A percentile compares a stretch with the other conserved stretches of the same genome.
Evolutionary conservation across 37 sponge, comb jelly and placozoan species (phyloP).

Genomic region (Crambe crambe): DNA sequence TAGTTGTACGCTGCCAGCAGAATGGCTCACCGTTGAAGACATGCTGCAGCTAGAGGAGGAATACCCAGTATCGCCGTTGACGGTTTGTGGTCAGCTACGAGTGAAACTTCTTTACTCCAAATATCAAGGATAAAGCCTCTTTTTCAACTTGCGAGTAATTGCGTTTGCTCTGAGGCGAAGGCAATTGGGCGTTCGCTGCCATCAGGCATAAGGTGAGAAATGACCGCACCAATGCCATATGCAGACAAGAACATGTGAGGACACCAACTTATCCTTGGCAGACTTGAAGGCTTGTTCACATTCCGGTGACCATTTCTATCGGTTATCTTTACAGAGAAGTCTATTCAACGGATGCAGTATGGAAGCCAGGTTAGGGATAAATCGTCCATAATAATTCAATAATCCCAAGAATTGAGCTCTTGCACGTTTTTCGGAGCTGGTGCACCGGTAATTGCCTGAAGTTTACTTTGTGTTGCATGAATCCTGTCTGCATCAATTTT

Average conservation of each 20-base stretch:
- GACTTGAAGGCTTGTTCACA: constrained; percentile 7
- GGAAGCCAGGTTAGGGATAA: constrained; percentile 33
- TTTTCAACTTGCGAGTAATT: constrained; percentile 5
- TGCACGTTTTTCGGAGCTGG: not conserved
- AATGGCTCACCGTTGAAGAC: constrained; percentile 21
- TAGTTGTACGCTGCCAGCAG: constrained; percentile 23
- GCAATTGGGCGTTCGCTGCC: constrained; percentile 25
- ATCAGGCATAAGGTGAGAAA: not conserved
- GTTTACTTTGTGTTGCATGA: not conserved
- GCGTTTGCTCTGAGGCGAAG: constrained; percentile 29
- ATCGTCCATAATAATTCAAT: constrained; percentile 38
- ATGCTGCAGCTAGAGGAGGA: constrained; percentile 19
- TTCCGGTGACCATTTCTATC: constrained; percentile 46
- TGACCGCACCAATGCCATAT: constrained; percentile 1
- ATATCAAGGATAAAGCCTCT: not conserved
- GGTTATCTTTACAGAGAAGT: not conserved
- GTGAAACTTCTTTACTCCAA: constrained; percentile 14
- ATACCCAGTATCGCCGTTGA: constrained; percentile 3
- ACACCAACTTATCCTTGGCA: constrained; percentile 11
- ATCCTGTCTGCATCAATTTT: not conserved
- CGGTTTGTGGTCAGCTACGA: constrained; percentile 23
- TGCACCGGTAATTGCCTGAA: not conserved
- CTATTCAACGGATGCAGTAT: constrained; percentile 34
- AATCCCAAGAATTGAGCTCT: not conserved
- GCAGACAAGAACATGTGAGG: constrained; percentile 15